A percentile compares a stretch with the other conserved stretches of the same genome.
Conservation (phyloP, 2,797 vertebrate species). For the Hafferia zeledoni region DNA sequence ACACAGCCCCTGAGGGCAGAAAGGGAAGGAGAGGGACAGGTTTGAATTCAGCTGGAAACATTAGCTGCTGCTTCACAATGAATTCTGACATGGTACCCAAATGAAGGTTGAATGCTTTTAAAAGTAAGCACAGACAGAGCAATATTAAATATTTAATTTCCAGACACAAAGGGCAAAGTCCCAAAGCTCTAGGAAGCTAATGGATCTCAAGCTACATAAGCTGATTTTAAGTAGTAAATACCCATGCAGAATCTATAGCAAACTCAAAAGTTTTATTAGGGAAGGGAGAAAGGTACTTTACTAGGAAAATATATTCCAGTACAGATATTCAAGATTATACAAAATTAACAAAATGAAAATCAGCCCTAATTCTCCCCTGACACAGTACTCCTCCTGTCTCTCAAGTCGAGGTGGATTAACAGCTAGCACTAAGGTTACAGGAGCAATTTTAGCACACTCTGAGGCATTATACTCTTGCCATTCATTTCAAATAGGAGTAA, state of each 20-base stretch:
- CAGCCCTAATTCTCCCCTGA: background rate
- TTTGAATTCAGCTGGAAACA: slow-evolving; percentile 69
- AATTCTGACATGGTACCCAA: slow-evolving; percentile 62
- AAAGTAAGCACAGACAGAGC: slow-evolving; percentile 65
- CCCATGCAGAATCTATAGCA: background rate
- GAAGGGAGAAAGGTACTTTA: background rate
- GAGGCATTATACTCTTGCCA: background rate
- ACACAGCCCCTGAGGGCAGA: slow-evolving; percentile 54
- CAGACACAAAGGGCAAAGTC: slow-evolving; percentile 51
- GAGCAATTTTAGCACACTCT: background rate
- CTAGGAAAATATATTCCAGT: background rate
- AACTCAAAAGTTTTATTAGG: background rate
- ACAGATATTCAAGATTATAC: background rate
- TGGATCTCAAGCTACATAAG: slow-evolving; percentile 6
- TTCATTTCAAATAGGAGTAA: background rate
- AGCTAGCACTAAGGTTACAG: background rate
- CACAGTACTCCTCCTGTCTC: background rate
- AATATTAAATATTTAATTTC: slow-evolving; percentile 78
- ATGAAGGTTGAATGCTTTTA: slow-evolving; percentile 58
- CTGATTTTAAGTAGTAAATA: background rate
- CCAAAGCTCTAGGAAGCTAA: slow-evolving; percentile 56
- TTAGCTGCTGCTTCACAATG: slow-evolving; percentile 63
- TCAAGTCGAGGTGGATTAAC: background rate
- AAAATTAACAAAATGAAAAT: background rate
- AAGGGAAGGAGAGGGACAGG: background rate